Base-by-base conservation (phyloP, 2,797 vertebrate species). In the Lithobates pipiens region DNA sequence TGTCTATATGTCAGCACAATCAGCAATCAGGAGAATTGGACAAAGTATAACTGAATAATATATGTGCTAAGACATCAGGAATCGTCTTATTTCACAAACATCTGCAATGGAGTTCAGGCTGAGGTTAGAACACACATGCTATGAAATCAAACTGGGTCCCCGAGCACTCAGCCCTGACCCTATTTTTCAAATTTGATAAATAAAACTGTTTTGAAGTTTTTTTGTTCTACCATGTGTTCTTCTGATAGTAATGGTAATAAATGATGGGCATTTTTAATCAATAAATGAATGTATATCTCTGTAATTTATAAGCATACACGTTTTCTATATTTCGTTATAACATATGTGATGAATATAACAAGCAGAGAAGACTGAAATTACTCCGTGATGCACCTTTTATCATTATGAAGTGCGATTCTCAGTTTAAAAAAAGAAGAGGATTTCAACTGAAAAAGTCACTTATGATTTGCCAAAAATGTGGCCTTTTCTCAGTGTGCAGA, bases 111-210 rank as follows among this genome's bases (percentile, higher is more conserved):
- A 65, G 82, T 84, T 84, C 75, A 84, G 82, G 10, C 32, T 46
- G 27, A 68, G 80, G 73, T 77, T 86, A 86, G 80, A 71, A 72
- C 85, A 82, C 73, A 86, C 68, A 86, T 76, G 73, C 79, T 82
- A 57, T 82, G 36, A 67, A 72, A 82, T 72, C 46, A 50, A 50
- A 27, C 82, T 68, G 34, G 27, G 74, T 86, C 80, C 70, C 74
- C 65, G 23, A 82, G 67, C 69, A 39, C 34, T 46, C 70, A 7
- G 44, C 36, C 46, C 73, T 82, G 79, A 77, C 79, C 72, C 25
- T 77, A 77, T 77, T 86, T 86, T 82, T 82, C 74, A 86, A 70
- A 63, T 72, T 65, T 86, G 65, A 76, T 61, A 71, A 70, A 80
- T 68, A 77, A 76, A 83, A 61, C 63, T 8, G 34, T 77, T 76